Conservation (phyloP, 2,113 vertebrate species). For the Daboia siamensis region DNA sequence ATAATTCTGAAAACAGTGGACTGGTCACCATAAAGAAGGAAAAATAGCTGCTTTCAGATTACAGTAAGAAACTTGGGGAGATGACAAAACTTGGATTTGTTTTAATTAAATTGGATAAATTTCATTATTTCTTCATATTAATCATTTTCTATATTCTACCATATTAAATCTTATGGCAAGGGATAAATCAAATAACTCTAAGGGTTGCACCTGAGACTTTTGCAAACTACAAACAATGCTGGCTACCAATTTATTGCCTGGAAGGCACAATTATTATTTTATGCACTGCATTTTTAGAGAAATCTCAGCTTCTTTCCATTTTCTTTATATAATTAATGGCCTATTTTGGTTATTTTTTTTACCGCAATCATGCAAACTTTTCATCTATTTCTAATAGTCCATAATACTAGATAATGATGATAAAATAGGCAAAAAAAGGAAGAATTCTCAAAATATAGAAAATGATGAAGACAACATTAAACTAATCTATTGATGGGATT, state of each 20-base stretch:
- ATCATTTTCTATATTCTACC: not conserved
- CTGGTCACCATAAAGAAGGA: too few species aligned
- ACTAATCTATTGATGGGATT: not conserved
- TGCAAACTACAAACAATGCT: not conserved
- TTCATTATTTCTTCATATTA: too few species aligned
- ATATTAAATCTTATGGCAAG: not conserved
- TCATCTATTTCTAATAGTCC: not conserved
- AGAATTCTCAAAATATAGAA: not conserved
- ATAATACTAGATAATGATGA: not conserved
- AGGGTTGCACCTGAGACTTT: not conserved
- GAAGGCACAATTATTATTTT: not conserved
- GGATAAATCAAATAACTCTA: not conserved
- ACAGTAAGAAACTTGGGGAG: too few species aligned
- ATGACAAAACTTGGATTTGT: too few species aligned
- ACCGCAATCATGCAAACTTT: not conserved
- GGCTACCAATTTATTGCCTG: not conserved
- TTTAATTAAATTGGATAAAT: too few species aligned
- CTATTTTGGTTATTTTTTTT: not conserved
- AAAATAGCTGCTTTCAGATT: too few species aligned
- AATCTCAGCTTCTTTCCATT: not conserved
- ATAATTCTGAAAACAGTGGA: too few species aligned
- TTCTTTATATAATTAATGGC: not conserved
- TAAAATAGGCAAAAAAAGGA: not conserved
- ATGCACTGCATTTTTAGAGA: not conserved
- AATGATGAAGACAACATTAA: not conserved